Evolutionary conservation across 2,797 vertebrate genomes (phyloP).

Genomic region (Dryobates pubescens): DNA sequence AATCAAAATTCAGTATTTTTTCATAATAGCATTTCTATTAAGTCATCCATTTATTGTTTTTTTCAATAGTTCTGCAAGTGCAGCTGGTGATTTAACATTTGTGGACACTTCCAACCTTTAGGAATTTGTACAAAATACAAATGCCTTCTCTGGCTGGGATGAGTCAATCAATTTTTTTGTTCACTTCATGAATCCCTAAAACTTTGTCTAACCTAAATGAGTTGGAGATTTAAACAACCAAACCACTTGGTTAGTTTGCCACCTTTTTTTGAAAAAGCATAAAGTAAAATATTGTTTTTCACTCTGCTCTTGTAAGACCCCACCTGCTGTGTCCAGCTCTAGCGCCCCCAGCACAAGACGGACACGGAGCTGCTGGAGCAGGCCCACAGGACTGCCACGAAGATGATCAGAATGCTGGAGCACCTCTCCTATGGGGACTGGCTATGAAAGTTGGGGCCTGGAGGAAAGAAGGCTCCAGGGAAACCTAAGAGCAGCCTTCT

Average conservation of each 20-base stretch:
- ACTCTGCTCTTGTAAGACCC: too few relatives aligned
- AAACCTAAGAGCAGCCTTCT: too few relatives aligned
- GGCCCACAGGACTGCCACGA: too few relatives aligned
- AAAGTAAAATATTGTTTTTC: neutral
- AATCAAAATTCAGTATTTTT: neutral
- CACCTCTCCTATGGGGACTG: too few relatives aligned
- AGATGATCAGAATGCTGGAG: too few relatives aligned
- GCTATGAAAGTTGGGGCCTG: too few relatives aligned
- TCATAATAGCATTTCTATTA: neutral
- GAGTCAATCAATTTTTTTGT: neutral
- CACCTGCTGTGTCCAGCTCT: too few relatives aligned
- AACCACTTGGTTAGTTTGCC: neutral
- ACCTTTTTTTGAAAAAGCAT: neutral
- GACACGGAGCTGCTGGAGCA: too few relatives aligned
- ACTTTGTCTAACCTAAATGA: constrained; percentile 13
- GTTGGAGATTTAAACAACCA: neutral
- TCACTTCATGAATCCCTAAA: neutral
- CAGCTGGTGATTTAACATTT: neutral
- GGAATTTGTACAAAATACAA: constrained; percentile 13
- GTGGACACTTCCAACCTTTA: neutral
- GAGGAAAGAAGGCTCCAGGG: too few relatives aligned
- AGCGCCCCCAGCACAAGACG: too few relatives aligned
- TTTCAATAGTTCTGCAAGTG: neutral
- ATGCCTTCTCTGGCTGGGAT: neutral
- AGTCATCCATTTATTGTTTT: neutral